Base-by-base conservation (phyloP, 2,113 vertebrate genomes). In the Mirounga angustirostris region DNA sequence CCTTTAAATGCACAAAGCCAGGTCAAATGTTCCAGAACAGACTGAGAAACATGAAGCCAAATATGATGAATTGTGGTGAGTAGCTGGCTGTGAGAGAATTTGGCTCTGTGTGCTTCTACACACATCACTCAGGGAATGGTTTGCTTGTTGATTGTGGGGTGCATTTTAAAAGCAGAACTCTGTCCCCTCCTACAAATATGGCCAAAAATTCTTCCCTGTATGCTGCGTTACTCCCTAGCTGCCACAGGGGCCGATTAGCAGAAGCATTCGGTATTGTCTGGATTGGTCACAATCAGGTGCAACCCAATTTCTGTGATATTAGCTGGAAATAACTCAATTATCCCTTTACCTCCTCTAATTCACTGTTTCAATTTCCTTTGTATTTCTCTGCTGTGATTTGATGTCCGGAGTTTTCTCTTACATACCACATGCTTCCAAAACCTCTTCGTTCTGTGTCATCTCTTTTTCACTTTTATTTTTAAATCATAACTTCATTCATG, bases 41-140 rank as follows among this genome's bases (percentile, higher is more conserved):
- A 80, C 85, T 97, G 85, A 92, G 94, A 95, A 95, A 97, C 0
- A 5, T 80, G 79, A 97, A 97, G 97, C 82, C 84, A 97, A 90
- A 95, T 83, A 94, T 56, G 76, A 85, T 79, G 93, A 98, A 96
- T 63, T 30, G 54, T 86, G 85, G 54, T 1, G 21, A 96, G 73
- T 82, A 73, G 82, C 36, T 96, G 93, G 88, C 96, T 88, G 84
- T 85, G 71, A 95, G 89, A 90, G 74, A 81, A 86, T 91, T 67
- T 94, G 97, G 81, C 89, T 84, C 28, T 11, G 8, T 0, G 0
- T 79, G 16, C 63, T 43, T 82, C 81, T 30, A 46, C 52, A 67
- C 43, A 82, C 26, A 33, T 8, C 63, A 26, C 43, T 15, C 63
- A 85, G 79, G 54, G 89, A 96, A 43, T 52, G 89, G 0, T 69